These are phyloP conservation scores for Drosophila simulans DNA, from an alignment of 1,140 invertebrate genomes.

Conservation along the genomic window DNA sequence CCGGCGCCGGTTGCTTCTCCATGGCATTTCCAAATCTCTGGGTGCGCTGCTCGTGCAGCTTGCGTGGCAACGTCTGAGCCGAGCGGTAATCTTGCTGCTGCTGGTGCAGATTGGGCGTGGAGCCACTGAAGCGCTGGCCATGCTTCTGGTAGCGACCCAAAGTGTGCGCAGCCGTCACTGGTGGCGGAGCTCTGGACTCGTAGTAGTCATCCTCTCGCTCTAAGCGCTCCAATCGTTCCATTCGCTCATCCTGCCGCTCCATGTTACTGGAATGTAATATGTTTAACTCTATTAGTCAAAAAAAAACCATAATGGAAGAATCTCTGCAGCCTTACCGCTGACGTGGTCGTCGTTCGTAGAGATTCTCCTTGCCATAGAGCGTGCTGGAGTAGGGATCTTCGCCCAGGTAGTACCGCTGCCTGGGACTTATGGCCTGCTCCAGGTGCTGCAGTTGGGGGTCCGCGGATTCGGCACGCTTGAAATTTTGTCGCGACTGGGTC, in stretches of 20 bases:
- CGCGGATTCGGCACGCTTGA: slow-evolving; percentile 60
- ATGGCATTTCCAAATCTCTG: slow-evolving; percentile 20
- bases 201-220: slow-evolving; percentile 68
- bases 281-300: too few relatives aligned
- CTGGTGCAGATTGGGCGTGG: slow-evolving; percentile 75
- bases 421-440: slow-evolving; percentile 85
- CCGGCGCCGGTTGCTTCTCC: slow-evolving; percentile 31
- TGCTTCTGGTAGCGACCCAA: slow-evolving; percentile 92
- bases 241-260: slow-evolving; percentile 24
- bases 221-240: slow-evolving; percentile 8
- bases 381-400: slow-evolving; percentile 93
- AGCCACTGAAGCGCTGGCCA: slow-evolving; percentile 86
- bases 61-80: slow-evolving; percentile 91
- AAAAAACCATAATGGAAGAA: not conserved
- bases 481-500: slow-evolving; percentile 21
- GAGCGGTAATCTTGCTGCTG: slow-evolving; percentile 87
- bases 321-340: slow-evolving; percentile 22
- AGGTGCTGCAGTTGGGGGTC: slow-evolving; percentile 53
- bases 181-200: slow-evolving; percentile 30
- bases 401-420: slow-evolving; percentile 92
- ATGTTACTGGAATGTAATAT: not conserved
- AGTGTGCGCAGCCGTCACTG: slow-evolving; percentile 85
- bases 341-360: slow-evolving; percentile 87
- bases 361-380: slow-evolving; percentile 91
- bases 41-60: slow-evolving; percentile 86